Evolutionary conservation across 2,888 invertebrate genomes (phyloP), one percentile per base, ranked within the genome.

Genomic region (Lingula anatina): DNA sequence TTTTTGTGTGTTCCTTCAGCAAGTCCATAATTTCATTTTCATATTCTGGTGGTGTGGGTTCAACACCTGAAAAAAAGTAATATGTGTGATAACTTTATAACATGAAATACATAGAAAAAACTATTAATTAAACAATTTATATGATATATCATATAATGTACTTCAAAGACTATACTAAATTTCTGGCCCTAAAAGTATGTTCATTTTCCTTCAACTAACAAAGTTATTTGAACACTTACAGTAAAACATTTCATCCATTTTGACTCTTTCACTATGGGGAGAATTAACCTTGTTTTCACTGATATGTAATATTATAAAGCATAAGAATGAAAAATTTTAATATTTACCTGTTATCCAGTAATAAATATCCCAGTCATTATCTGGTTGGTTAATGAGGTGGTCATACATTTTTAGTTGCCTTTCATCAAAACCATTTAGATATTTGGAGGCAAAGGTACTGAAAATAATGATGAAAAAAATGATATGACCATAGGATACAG

Each of bases 331-430:
- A n/a, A n/a, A n/a, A n/a, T n/a, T n/a, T n/a, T n/a, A n/a, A 38
- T 23, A 26, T 42, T 48, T 58, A 70, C 79, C 87, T 25, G 87
- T 87, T 20, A 90, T 88, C 95, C 96, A 96, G 71, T 96, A 88
- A 76, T 86, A 96, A 50, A 96, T 86, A 61, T 96, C 96, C 96
- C 96, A 96, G 76, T 96, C 96, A 75, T 94, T 96, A 27, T 88
- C 86, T 1, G 93, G 91, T 21, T 88, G 83, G 79, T 96, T 96
- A 54, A 96, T 94, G 5, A 96, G 75, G 48, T 80, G 80, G 71
- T 96, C 96, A 70, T 96, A 96, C 69, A 86, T 80, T 51, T 84
- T 80, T 2, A 91, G 81, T 73, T 93, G 86, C 3, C 83, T 74
- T 47, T 85, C 86, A 56, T 79, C 82, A 78, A 96, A 86, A 0